These are phyloP conservation scores for Apostichopus californicus DNA, from an alignment of 35 echinoderm and acorn worm species.

Conservation along the genomic window DNA sequence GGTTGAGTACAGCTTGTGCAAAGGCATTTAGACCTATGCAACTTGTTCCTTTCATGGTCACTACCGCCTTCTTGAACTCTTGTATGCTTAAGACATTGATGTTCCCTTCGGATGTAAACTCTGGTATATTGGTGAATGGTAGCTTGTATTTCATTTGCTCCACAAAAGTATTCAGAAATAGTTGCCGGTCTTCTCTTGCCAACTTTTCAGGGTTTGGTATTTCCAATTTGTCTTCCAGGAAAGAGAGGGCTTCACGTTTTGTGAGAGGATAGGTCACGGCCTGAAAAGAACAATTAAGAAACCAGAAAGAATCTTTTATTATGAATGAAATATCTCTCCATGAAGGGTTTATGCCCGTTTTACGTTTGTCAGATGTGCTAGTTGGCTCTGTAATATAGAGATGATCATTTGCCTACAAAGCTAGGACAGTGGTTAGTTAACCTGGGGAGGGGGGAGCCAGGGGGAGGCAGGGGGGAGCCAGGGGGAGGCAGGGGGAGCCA, in stretches of 20 bases:
- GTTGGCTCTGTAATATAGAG: too few species aligned
- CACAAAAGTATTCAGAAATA: not conserved
- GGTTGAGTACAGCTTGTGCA: not conserved
- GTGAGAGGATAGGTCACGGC: not conserved
- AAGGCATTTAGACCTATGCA: not conserved
- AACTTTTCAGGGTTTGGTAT: not conserved
- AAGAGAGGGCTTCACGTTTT: not conserved
- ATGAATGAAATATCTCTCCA: too few species aligned
- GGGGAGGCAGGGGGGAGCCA: too few species aligned
- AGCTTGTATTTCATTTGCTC: not conserved
- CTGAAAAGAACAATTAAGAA: not conserved
- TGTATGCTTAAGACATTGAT: too few species aligned
- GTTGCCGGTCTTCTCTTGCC: not conserved
- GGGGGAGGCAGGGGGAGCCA: too few species aligned
- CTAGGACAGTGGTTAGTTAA: too few species aligned
- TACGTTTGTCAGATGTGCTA: too few species aligned
- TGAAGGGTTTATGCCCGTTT: too few species aligned
- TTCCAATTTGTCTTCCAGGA: not conserved
- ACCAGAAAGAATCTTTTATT: not conserved
- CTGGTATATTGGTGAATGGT: constrained; percentile 7
- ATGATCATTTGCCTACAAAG: too few species aligned
- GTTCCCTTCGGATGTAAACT: not conserved
- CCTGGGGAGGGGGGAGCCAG: too few species aligned
- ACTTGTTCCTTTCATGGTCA: not conserved
- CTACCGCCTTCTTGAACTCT: not conserved